Evolutionary conservation across 2,797 vertebrate genomes (phyloP).

Genomic region (Eremophila alpestris): DNA sequence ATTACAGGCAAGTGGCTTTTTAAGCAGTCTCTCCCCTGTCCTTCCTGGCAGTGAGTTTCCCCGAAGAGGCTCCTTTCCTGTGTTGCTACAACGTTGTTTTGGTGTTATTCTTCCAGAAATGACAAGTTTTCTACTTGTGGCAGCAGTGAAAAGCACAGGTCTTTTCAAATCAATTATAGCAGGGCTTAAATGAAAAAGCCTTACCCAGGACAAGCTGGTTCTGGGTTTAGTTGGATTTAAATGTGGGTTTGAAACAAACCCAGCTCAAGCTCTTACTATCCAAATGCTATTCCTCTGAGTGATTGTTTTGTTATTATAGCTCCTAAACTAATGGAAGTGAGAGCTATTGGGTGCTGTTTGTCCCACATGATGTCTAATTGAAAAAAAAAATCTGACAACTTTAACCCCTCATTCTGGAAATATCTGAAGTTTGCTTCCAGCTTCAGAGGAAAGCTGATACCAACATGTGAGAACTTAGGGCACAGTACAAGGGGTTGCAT

Average conservation of each 20-base stretch:
- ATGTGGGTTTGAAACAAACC: background rate
- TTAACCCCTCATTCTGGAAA: background rate
- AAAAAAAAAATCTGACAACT: background rate
- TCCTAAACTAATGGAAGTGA: background rate
- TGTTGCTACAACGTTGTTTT: background rate
- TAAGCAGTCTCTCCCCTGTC: background rate
- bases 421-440: background rate
- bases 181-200: background rate
- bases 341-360: background rate
- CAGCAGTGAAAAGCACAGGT: background rate
- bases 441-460: background rate
- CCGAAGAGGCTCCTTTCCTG: background rate
- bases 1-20: conserved; percentile 85
- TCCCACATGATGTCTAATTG: background rate
- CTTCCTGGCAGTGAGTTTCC: background rate
- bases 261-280: background rate
- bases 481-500: background rate
- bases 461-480: background rate
- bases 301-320: background rate
- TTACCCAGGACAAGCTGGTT: background rate
- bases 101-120: background rate
- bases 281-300: background rate
- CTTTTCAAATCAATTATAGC: fast-evolving
- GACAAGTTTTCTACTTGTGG: background rate
- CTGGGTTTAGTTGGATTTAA: background rate